These are phyloP conservation scores for Acropora yongei DNA, from an alignment of 64 coral and sea anemone species.

Conservation along the genomic window DNA sequence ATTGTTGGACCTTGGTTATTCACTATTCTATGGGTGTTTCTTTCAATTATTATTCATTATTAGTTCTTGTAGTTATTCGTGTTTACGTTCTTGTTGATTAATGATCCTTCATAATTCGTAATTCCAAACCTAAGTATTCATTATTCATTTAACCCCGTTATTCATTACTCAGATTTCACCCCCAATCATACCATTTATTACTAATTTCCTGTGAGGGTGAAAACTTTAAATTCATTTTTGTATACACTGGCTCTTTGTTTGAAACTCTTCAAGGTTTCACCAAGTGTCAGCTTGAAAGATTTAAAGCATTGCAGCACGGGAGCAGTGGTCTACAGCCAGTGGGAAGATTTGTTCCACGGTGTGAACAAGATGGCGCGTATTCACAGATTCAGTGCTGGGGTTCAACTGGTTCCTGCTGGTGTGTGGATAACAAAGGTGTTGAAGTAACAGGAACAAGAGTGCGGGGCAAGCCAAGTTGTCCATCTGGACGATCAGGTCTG, in stretches of 20 bases:
- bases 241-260: not conserved
- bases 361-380: constrained; percentile 68
- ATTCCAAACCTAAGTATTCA: too few species aligned
- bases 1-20: too few species aligned
- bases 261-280: constrained; percentile 17
- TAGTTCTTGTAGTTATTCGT: too few species aligned
- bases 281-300: constrained; percentile 69
- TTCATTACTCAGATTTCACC: too few species aligned
- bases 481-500: constrained; percentile 18
- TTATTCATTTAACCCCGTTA: too few species aligned
- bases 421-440: constrained; percentile 65
- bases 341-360: constrained; percentile 86
- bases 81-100: too few species aligned
- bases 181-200: too few species aligned
- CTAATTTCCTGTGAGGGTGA: too few species aligned
- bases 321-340: constrained; percentile 64
- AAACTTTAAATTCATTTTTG: not conserved
- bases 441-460: constrained; percentile 72
- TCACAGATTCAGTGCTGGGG: constrained; percentile 84
- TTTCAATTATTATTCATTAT: too few species aligned
- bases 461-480: constrained; percentile 72
- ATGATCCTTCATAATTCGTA: too few species aligned
- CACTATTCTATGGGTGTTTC: too few species aligned
- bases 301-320: constrained; percentile 60
- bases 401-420: constrained; percentile 95